Evolutionary conservation across 2,888 invertebrate genomes (phyloP).

Genomic region (Folsomia manolachei): DNA sequence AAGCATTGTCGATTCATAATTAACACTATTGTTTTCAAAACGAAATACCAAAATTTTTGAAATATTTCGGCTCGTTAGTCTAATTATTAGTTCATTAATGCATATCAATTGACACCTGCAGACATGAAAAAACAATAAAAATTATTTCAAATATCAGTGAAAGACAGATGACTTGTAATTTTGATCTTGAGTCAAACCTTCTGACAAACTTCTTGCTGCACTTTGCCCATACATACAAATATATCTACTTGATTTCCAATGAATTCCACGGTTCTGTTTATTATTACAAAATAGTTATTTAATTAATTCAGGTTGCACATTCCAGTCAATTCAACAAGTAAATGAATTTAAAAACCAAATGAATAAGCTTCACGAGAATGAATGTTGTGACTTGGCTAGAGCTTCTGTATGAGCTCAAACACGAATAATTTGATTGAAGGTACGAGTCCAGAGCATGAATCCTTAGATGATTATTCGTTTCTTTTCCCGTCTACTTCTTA

Average conservation of each 20-base stretch:
- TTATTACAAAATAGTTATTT: not conserved
- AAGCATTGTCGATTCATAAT: no score
- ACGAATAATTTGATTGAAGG: not conserved
- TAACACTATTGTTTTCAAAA: no score
- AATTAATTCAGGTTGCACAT: not conserved
- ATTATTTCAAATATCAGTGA: no score
- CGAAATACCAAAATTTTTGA: no score
- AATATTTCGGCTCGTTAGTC: not conserved
- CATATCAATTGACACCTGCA: not conserved
- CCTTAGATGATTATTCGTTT: not conserved
- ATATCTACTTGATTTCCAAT: no score
- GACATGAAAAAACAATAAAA: not conserved
- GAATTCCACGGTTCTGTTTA: no score
- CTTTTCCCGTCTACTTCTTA: no score
- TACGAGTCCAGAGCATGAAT: not conserved
- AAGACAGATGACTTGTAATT: not conserved
- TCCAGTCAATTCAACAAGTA: not conserved
- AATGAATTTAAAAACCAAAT: not conserved
- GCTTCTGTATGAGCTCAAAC: not conserved
- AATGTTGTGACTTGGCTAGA: not conserved
- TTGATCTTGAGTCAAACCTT: no score
- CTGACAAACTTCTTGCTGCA: no score
- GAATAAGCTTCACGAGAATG: not conserved
- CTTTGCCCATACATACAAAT: no score
- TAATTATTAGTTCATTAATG: not conserved